A percentile compares a stretch with the other conserved stretches of the same genome.
Conservation (phyloP, 2,113 vertebrate species). For the Apeltes quadracus region DNA sequence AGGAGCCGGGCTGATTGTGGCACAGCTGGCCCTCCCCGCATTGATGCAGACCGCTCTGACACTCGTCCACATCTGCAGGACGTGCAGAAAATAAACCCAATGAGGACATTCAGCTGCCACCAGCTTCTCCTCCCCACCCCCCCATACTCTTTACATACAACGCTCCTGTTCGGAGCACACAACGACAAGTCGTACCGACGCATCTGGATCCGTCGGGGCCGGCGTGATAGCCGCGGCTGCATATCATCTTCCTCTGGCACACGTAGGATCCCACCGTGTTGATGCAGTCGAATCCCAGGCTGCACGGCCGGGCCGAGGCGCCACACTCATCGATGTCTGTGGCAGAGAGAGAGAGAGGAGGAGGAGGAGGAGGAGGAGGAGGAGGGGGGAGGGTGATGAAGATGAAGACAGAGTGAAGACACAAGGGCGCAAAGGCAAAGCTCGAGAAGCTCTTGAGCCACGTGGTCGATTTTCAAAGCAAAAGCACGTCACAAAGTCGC, state of each 20-base stretch:
- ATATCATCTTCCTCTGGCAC: constrained; percentile 87
- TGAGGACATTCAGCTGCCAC: neutral
- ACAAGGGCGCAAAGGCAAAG: constrained; percentile 26
- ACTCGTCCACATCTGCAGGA: constrained; percentile 89
- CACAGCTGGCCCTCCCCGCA: constrained; percentile 89
- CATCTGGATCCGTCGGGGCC: constrained; percentile 88
- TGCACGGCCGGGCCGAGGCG: constrained; percentile 83
- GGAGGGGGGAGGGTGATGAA: constrained; percentile 3
- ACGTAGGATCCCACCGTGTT: constrained; percentile 93
- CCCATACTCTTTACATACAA: too few relatives aligned
- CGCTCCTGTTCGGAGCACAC: too few relatives aligned
- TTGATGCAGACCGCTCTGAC: constrained; percentile 80
- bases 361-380: neutral
- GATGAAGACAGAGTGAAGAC: constrained; percentile 33
- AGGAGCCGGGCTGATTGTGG: constrained; percentile 89
- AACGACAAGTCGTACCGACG: constrained; percentile 81
- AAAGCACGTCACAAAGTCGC: too few relatives aligned
- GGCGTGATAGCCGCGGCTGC: constrained; percentile 88
- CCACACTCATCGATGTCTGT: constrained; percentile 79
- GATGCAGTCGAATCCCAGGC: constrained; percentile 87
- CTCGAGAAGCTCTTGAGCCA: constrained; percentile 35
- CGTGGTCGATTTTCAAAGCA: too few relatives aligned
- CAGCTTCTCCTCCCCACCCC: too few relatives aligned
- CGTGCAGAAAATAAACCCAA: neutral
- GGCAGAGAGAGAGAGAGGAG: constrained; percentile 18